A percentile compares a stretch with the other conserved stretches of the same genome.
phyloP scores from a whole-genome alignment of 2,888 invertebrate species.

The Cerceris rybyensis region DNA sequence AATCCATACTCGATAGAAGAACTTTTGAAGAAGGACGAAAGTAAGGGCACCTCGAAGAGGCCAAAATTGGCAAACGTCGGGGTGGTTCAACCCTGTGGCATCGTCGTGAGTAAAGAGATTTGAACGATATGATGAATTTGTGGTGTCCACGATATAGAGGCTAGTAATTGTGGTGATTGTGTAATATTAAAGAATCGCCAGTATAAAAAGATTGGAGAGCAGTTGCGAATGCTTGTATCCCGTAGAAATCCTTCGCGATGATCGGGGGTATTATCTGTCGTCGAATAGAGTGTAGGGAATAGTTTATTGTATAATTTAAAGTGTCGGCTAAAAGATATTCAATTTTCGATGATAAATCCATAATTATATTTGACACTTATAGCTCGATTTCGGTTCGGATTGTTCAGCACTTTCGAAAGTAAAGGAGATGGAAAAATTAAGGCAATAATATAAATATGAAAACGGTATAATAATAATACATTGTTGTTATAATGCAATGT shows the following conservation, averaged over 20 bases:
- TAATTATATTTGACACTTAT: slow-evolving; percentile 11
- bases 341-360: not conserved
- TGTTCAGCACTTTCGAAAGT: too few species aligned
- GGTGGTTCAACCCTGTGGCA: slow-evolving; percentile 85
- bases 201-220: not conserved
- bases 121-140: slow-evolving; percentile 41
- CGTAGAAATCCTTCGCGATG: slow-evolving; percentile 12
- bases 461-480: too few species aligned
- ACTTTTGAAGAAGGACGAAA: slow-evolving; percentile 90
- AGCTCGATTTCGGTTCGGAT: not conserved
- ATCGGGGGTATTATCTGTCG: not conserved
- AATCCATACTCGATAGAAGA: slow-evolving; percentile 95
- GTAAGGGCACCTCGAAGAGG: slow-evolving; percentile 82
- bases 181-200: slow-evolving; percentile 17
- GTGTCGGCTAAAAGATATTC: not conserved
- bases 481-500: too few species aligned
- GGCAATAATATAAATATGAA: too few species aligned
- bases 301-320: not conserved
- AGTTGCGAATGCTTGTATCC: slow-evolving; percentile 7
- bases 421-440: too few species aligned
- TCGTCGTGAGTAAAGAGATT: slow-evolving; percentile 83
- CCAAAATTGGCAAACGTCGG: slow-evolving; percentile 81
- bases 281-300: slow-evolving; percentile 12
- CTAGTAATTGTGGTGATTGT: slow-evolving; percentile 25
- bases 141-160: slow-evolving; percentile 40